A percentile compares a stretch with the other conserved stretches of the same genome.
These are phyloP conservation scores for Distichodus sexfasciatus DNA, from an alignment of 2,797 vertebrate species.

Conservation along the genomic window DNA sequence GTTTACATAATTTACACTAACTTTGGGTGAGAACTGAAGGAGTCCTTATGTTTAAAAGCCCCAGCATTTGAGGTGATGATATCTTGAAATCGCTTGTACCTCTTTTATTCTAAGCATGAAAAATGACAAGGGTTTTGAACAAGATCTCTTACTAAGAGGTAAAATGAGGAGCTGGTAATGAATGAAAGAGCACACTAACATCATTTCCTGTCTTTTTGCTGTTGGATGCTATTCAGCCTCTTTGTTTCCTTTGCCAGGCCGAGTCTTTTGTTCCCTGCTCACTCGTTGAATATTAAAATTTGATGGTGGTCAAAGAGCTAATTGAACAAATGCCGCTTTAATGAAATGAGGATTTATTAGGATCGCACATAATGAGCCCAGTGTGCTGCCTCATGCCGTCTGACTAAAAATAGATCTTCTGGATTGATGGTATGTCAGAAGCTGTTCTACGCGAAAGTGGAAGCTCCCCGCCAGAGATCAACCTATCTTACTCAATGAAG, in stretches of 20 bases:
- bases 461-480: slow-evolving; percentile 2
- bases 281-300: slow-evolving; percentile 11
- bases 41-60: neutral
- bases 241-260: neutral
- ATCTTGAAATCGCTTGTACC: neutral
- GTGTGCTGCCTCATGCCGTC: neutral
- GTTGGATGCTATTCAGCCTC: neutral
- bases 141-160: slow-evolving; percentile 3
- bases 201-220: neutral
- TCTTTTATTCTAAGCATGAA: neutral
- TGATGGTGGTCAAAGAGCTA: slow-evolving; percentile 22
- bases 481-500: neutral
- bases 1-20: too few relatives aligned
- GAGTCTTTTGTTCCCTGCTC: slow-evolving; percentile 6
- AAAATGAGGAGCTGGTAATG: neutral
- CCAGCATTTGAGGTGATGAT: neutral
- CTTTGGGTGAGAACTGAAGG: neutral
- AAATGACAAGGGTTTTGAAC: neutral
- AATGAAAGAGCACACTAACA: neutral
- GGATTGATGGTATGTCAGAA: neutral
- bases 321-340: slow-evolving; percentile 26
- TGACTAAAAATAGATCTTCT: slow-evolving; percentile 26
- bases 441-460: neutral
- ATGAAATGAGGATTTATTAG: slow-evolving; percentile 28
- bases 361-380: slow-evolving; percentile 21